Evolutionary conservation across 1,140 invertebrate genomes (phyloP), one percentile per base, ranked within the genome.

Genomic region (Drosophila pectinifera): DNA sequence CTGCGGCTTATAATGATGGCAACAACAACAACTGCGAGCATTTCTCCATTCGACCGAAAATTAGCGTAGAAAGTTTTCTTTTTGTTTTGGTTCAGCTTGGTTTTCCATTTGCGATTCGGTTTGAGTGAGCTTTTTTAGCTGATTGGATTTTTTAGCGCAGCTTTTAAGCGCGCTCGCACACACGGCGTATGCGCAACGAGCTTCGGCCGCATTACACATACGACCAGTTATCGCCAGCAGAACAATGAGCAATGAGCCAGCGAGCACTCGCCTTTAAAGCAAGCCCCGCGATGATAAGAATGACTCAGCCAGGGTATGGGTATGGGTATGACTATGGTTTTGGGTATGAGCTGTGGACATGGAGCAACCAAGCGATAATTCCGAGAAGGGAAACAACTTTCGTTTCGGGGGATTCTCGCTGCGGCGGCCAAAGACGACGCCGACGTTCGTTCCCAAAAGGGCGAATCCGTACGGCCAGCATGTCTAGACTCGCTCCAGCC

Each of bases 11-110:
- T 85, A 86, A 86, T 85, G 82, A 86, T 78, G 68, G 78, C 77
- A 80, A 34, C 58, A 75, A 31, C 72, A 73, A 42, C 51, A 48
- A 18, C 63, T 61, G 43, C 61, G 58, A 70, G 43, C 78, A 84
- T 84, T 84, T 84, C 80, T 80, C 80, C 73, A 69, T 68, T 65
- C 49, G 46, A 81, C 82, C 65, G 80, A 70, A 70, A 86, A 88
- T 82, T 76, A 82, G 56, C 79, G 83, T 86, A 86, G 83, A 86
- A 88, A 86, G 83, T 86, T 86, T 78, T 64, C 43, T 70, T 68
- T 73, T 62, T 48, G 56, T 56, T 61, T 48, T 57, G 22, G 16
- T 38, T 63, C 51, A 36, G 13, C 46, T 59, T 26, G 56, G 20
- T 55, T 74, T 65, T 51, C 45, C 43, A 28, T 45, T 64, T 73